Evolutionary conservation across 1,140 invertebrate species (phyloP), one percentile per base, ranked within the genome.

Genomic region (Drosophila auraria): DNA sequence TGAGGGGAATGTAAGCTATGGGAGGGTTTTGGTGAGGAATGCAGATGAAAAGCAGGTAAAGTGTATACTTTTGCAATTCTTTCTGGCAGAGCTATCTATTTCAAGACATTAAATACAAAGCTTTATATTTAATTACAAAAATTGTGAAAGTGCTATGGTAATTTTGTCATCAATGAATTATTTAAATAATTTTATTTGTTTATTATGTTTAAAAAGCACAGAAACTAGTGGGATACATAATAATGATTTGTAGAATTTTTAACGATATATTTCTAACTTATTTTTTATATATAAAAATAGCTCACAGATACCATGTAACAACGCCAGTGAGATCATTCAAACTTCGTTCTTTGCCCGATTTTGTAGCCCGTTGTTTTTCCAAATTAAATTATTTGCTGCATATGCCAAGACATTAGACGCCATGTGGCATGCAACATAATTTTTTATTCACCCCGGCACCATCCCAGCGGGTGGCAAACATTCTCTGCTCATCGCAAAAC

Each of bases 391-490:
- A 70, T 71, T 78, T 74, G 64, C 63, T 81, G 73, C 78, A 64
- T 68, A 75, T 65, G 74, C 51, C 71, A 61, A 47, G 50, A 36
- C 27, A 27, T 79, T 59, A 71, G 80, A 69, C 83, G 61, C 66
- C 83, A 87, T 87, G 83, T 87, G 83, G 83, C 63, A 87, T 70
- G 64, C 62, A 87, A 77, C 83, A 87, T 87, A 77, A 87, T 83
- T 87, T 86, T 87, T 83, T 87, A 87, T 87, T 83, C 87, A 49
- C 49, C 74, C 54, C 38, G 54, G 51, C 60, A 17, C 14, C 17
- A 14, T 30, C 78, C 36, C 83, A 83, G 83, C 76, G 69, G 77
- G 83, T n/a, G 59, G 59, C 9, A 45, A 51, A 27, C 36, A 11
- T 33, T 25, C 36, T 9, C 12, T 40, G 33, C 62, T 66, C 45